These are phyloP conservation scores for Plebejus argus DNA, from an alignment of 2,888 invertebrate species.

Conservation along the genomic window DNA sequence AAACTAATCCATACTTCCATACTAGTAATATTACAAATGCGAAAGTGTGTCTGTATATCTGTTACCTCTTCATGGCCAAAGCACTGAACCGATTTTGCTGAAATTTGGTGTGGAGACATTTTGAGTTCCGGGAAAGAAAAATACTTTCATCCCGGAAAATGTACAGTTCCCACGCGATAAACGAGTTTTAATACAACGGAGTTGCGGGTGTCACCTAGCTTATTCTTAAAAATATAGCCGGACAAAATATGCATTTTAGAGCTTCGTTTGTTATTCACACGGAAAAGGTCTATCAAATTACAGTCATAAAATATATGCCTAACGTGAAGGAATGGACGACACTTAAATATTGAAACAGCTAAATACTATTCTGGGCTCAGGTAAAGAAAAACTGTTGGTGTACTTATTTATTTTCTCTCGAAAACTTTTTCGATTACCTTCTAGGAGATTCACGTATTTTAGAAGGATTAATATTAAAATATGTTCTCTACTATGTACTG, in stretches of 20 bases:
- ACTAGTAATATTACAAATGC: too few species aligned
- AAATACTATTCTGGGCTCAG: neutral
- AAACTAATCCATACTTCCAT: too few species aligned
- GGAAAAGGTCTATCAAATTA: too few species aligned
- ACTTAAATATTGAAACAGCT: neutral
- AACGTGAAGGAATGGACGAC: neutral
- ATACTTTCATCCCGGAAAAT: too few species aligned
- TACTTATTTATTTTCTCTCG: neutral
- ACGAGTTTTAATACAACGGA: too few species aligned
- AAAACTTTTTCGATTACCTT: slow-evolving; percentile 16
- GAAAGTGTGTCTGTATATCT: too few species aligned
- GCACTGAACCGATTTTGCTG: too few species aligned
- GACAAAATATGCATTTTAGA: neutral
- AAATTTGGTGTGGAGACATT: too few species aligned
- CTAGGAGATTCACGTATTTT: neutral
- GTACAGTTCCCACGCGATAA: too few species aligned
- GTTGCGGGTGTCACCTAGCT: too few species aligned
- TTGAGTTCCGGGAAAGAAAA: too few species aligned
- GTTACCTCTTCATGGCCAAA: too few species aligned
- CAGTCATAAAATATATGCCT: neutral
- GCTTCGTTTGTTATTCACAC: neutral
- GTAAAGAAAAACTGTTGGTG: neutral
- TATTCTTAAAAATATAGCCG: neutral
- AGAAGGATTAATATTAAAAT: slow-evolving; percentile 9
- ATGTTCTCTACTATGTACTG: neutral